These are phyloP conservation scores for Catostomus latipinnis DNA, from an alignment of 2,797 vertebrate species.

Conservation along the genomic window DNA sequence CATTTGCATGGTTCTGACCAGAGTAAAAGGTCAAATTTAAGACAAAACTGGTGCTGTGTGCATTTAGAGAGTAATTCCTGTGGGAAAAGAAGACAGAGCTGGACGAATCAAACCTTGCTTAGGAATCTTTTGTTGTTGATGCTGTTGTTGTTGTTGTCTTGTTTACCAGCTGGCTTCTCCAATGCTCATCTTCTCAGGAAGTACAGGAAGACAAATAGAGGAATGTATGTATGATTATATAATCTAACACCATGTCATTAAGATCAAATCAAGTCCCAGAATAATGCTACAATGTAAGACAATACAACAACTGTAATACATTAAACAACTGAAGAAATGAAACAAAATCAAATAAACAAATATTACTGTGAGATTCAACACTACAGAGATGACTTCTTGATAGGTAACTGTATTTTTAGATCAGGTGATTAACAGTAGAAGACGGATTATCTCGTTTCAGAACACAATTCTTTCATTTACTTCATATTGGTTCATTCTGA, in stretches of 20 bases:
- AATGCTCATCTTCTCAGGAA: slow-evolving; percentile 62
- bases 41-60: slow-evolving; percentile 47
- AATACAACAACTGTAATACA: too few species aligned
- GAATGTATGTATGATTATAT: slow-evolving; percentile 49
- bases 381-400: neutral
- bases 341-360: slow-evolving; percentile 10
- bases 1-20: slow-evolving; percentile 29
- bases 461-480: neutral
- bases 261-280: slow-evolving; percentile 41
- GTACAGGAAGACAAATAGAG: slow-evolving; percentile 22
- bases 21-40: neutral
- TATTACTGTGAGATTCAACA: slow-evolving; percentile 14
- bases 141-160: slow-evolving; percentile 75
- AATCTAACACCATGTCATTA: slow-evolving; percentile 56
- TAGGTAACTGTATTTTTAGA: slow-evolving; percentile 31
- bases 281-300: slow-evolving; percentile 28
- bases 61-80: slow-evolving; percentile 76
- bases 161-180: slow-evolving; percentile 76
- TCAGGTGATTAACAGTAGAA: slow-evolving; percentile 3
- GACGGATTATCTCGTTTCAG: slow-evolving; percentile 15
- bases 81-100: slow-evolving; percentile 74
- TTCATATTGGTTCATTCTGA: neutral
- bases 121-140: slow-evolving; percentile 62
- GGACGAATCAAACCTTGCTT: slow-evolving; percentile 78
- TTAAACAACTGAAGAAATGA: slow-evolving; percentile 14